Evolutionary conservation across 2,888 invertebrate genomes (phyloP).

Genomic region (Rugalucina vietnamica): DNA sequence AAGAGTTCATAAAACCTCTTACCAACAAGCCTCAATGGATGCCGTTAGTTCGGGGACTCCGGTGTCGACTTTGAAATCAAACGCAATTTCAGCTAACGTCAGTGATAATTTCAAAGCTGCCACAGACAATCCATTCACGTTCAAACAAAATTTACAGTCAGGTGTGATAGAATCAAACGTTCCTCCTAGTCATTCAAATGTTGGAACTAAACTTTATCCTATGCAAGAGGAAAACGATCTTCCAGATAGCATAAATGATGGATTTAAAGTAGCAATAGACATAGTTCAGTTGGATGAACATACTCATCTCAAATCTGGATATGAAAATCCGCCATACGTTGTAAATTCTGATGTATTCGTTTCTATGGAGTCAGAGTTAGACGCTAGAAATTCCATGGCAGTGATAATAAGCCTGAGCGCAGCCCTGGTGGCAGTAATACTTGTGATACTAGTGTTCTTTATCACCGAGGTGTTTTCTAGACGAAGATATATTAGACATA

Average conservation of each 20-base stretch:
- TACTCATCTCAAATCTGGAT: neutral
- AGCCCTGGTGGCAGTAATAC: constrained; percentile 18
- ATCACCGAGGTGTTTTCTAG: constrained; percentile 27
- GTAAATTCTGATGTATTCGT: neutral
- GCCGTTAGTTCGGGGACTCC: no score
- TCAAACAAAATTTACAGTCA: neutral
- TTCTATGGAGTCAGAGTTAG: neutral
- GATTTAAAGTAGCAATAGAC: constrained; percentile 29
- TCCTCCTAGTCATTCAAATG: no score
- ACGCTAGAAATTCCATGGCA: constrained; percentile 21
- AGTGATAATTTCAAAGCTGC: neutral
- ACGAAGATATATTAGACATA: constrained; percentile 18
- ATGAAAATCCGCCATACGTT: constrained; percentile 11
- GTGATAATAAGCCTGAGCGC: constrained; percentile 18
- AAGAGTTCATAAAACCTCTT: no score
- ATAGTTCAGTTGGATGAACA: constrained; percentile 13
- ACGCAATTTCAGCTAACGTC: neutral
- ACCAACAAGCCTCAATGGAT: no score
- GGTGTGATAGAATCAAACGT: neutral
- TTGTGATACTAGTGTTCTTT: constrained; percentile 26
- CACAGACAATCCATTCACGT: neutral
- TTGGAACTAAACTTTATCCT: no score
- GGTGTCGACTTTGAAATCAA: no score
- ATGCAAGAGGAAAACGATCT: neutral
- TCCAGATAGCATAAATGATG: neutral